phyloP scores from a whole-genome alignment of 2,113 vertebrate genomes.

The Phylloscopus whistleri region DNA sequence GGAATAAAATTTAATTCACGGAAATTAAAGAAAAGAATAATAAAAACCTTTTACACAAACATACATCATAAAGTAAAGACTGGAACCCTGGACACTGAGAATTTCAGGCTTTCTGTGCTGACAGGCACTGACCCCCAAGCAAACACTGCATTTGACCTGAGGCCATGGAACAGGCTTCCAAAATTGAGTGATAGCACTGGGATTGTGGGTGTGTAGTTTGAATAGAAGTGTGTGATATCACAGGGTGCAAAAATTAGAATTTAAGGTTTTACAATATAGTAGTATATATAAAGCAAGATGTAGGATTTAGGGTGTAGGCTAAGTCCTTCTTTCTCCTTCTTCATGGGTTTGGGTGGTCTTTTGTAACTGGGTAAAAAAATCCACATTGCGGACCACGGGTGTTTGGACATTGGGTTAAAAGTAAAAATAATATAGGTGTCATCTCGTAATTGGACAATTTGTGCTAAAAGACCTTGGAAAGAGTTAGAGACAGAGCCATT shows the following conservation, averaged over 20 bases:
- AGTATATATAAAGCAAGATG: not conserved
- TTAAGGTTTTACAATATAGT: not conserved
- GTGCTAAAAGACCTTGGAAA: not conserved
- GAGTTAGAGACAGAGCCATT: not conserved
- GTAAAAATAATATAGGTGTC: not conserved
- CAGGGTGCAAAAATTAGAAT: not conserved
- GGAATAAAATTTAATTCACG: constrained; percentile 45
- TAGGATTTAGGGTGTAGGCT: not conserved
- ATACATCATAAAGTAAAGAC: constrained; percentile 13
- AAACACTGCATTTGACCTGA: not conserved
- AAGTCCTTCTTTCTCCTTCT: not conserved
- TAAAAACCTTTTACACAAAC: constrained; percentile 33
- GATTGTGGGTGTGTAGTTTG: not conserved
- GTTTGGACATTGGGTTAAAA: not conserved
- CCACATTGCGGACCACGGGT: not conserved
- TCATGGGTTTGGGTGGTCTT: not conserved
- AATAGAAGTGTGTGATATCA: not conserved
- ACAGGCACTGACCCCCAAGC: not conserved
- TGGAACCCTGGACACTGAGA: not conserved
- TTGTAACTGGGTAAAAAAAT: not conserved
- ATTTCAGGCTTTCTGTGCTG: not conserved
- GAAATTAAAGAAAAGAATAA: constrained; percentile 31
- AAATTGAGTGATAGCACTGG: not conserved
- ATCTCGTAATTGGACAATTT: not conserved
- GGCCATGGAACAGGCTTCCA: not conserved